These are phyloP conservation scores for Helicoverpa zea DNA, from an alignment of 1,140 invertebrate species.

Conservation along the genomic window DNA sequence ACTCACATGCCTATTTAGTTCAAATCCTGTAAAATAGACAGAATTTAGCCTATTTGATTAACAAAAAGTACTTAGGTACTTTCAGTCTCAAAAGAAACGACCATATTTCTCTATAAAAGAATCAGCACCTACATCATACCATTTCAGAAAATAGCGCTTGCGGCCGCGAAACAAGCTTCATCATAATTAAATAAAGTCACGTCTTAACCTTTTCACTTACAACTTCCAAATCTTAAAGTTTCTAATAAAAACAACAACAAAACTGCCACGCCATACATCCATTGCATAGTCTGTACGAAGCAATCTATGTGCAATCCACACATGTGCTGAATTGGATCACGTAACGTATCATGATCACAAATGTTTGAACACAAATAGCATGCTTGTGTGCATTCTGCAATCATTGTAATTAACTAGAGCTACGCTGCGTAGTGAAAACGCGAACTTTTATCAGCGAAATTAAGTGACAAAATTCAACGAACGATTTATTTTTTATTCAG, in stretches of 20 bases:
- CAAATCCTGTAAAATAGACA: too few relatives aligned
- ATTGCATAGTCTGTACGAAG: not conserved
- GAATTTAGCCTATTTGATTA: too few relatives aligned
- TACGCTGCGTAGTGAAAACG: not conserved
- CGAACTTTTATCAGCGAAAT: conserved; percentile 2
- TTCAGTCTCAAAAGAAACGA: too few relatives aligned
- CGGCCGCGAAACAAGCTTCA: too few relatives aligned
- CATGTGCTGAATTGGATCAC: conserved; percentile 30
- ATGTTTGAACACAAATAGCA: conserved; percentile 21
- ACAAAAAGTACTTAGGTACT: too few relatives aligned
- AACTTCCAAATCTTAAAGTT: not conserved
- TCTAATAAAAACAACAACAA: not conserved
- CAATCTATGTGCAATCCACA: conserved; percentile 26
- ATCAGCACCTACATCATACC: too few relatives aligned
- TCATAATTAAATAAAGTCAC: not conserved
- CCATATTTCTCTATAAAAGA: too few relatives aligned
- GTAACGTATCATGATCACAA: conserved; percentile 33
- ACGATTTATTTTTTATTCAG: too few relatives aligned
- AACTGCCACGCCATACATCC: conserved; percentile 21
- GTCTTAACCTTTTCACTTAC: conserved; percentile 18
- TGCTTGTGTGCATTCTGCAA: conserved; percentile 20
- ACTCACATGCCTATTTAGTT: too few relatives aligned
- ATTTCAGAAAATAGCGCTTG: too few relatives aligned
- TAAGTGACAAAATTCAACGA: not conserved
- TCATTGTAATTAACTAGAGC: conserved; percentile 24